phyloP scores from a whole-genome alignment of 2,888 invertebrate genomes.

The Drosophila picticornis region DNA sequence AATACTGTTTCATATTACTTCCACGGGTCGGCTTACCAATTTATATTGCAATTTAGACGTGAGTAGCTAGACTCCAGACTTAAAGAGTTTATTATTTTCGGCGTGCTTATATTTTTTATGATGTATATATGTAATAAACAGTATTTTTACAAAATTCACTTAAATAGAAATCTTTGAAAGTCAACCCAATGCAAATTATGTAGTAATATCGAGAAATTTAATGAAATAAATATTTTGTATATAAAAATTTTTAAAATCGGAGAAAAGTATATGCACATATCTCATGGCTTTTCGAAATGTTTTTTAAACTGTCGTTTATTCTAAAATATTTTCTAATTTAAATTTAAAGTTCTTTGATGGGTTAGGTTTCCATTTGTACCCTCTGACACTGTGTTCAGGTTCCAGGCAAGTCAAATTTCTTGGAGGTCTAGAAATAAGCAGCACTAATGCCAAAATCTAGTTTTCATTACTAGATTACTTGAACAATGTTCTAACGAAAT shows the following conservation, averaged over 20 bases:
- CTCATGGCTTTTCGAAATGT: not conserved
- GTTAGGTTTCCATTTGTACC: not conserved
- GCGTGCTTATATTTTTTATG: not conserved
- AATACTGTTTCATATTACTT: not conserved
- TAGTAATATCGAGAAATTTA: not conserved
- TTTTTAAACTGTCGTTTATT: not conserved
- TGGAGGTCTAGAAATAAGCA: not conserved
- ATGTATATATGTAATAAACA: not conserved
- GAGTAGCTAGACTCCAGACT: not conserved
- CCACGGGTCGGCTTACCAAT: not conserved
- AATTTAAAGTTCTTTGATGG: not conserved
- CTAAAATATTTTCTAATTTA: not conserved
- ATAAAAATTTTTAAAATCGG: not conserved
- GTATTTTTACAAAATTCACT: not conserved
- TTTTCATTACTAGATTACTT: too few relatives aligned
- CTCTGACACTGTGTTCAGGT: not conserved
- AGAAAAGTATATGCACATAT: not conserved
- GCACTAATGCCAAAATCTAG: not conserved
- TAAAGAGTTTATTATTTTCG: not conserved
- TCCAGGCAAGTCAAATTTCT: not conserved
- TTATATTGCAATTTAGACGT: not conserved
- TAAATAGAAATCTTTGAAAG: not conserved
- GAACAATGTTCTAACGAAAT: not conserved
- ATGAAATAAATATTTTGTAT: not conserved
- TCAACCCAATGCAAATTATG: not conserved